These are phyloP conservation scores for Phalloptychus januarius DNA, from an alignment of 2,797 vertebrate species.

Conservation along the genomic window DNA sequence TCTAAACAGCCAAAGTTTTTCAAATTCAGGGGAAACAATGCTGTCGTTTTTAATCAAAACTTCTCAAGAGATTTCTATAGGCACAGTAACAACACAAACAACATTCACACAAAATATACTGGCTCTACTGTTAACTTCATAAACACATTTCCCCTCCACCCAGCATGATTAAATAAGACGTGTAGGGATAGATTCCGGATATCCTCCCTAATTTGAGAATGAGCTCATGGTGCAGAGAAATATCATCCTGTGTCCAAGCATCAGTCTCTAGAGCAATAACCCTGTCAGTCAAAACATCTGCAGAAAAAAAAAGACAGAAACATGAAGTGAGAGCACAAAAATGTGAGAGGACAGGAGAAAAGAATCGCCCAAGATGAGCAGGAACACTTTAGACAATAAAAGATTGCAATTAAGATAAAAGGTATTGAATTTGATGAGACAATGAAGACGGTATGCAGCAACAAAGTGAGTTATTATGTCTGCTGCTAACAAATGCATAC, in stretches of 20 bases:
- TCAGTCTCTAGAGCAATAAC: constrained; percentile 75
- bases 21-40: constrained; percentile 51
- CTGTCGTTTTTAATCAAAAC: constrained; percentile 52
- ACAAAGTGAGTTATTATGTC: constrained; percentile 25
- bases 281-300: constrained; percentile 80
- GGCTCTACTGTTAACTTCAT: constrained; percentile 53
- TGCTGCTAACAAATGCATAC: constrained; percentile 15
- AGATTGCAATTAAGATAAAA: constrained; percentile 52
- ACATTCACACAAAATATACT: constrained; percentile 40
- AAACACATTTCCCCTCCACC: constrained; percentile 67
- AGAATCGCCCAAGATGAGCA: constrained; percentile 37
- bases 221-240: constrained; percentile 73
- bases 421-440: constrained; percentile 23
- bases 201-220: constrained; percentile 81
- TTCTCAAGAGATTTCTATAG: constrained; percentile 43
- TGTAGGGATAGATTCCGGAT: constrained; percentile 76
- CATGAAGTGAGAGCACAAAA: constrained; percentile 44
- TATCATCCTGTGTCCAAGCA: constrained; percentile 72
- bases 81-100: constrained; percentile 46
- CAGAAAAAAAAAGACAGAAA: constrained; percentile 54
- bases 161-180: constrained; percentile 74
- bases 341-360: constrained; percentile 44
- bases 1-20: constrained; percentile 16
- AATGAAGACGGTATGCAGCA: constrained; percentile 22
- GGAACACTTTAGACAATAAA: constrained; percentile 47